Evolutionary conservation across 2,113 vertebrate genomes (phyloP), one percentile per base, ranked within the genome.

Genomic region (Picathartes gymnocephalus): DNA sequence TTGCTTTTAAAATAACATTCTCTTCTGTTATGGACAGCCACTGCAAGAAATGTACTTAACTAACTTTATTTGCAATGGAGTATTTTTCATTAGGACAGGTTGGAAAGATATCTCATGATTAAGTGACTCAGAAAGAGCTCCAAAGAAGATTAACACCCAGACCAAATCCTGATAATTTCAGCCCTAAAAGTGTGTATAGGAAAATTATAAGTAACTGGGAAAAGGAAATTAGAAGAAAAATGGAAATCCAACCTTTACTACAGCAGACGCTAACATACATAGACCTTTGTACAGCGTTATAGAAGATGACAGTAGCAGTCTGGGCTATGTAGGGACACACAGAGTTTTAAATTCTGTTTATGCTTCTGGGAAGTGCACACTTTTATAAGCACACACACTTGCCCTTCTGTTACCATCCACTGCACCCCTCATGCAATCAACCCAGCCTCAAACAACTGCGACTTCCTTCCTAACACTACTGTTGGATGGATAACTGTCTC

Each of bases 81-180:
- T 80, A 86, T 90, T 94, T 96, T 90, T 94, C 85, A 92, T 83
- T 74, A 92, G 37, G 69, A 81, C 64, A 71, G 33, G 40, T 2
- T 88, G 51, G 44, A 83, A 91, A 93, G 74, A 81, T 77, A 58
- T 33, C 47, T 85, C 60, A 81, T 62, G 28, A 85, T 94, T 81
- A 90, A 57, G 31, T 71, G 82, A 80, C 18, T 81, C 44, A 64
- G 68, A 83, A 92, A 47, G 18, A 73, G 18, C 51, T 77, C 54
- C 64, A 81, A 81, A 90, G 76, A 54, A 77, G 35, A 77, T 78
- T 90, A 81, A 60, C 10, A 92, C 7, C 9, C 76, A 57, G 51
- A 92, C 27, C 35, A 72, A 90, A 61, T 87, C 35, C 45, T 77
- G 66, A 42, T 56, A 66, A 88, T 86, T 97, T 81, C 48, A 90